phyloP scores from a whole-genome alignment of 1,140 invertebrate species.

The Lepidurus apus region DNA sequence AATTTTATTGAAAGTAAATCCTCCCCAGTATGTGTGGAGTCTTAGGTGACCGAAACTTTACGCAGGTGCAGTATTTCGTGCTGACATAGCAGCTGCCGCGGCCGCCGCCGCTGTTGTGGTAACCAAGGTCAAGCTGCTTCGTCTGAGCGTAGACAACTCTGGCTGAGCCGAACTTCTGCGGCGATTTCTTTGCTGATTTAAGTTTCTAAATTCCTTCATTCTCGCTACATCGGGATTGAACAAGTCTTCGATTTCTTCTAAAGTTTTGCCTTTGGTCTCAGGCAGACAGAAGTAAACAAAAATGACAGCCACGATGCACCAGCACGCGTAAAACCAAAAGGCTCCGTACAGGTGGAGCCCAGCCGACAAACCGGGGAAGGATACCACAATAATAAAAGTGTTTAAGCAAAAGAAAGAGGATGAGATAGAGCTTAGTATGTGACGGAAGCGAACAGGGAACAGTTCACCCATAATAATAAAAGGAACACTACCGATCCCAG shows the following conservation, averaged over 20 bases:
- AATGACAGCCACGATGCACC: slow-evolving; percentile 41
- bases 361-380: slow-evolving; percentile 43
- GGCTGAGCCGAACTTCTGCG: not conserved
- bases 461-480: slow-evolving; percentile 63
- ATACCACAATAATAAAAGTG: slow-evolving; percentile 49
- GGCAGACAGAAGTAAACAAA: slow-evolving; percentile 48
- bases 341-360: slow-evolving; percentile 57
- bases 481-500: slow-evolving; percentile 48
- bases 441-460: slow-evolving; percentile 45
- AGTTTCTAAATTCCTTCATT: not conserved
- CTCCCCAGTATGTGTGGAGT: no score
- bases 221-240: slow-evolving; percentile 30
- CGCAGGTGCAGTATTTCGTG: not conserved
- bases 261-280: slow-evolving; percentile 51
- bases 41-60: no score
- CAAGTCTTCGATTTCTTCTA: slow-evolving; percentile 47
- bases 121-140: not conserved
- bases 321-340: slow-evolving; percentile 40
- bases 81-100: not conserved
- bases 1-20: no score
- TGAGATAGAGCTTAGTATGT: slow-evolving; percentile 28
- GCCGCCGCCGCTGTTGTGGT: not conserved
- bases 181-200: not conserved
- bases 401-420: slow-evolving; percentile 24
- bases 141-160: not conserved